Conservation (phyloP, 2,888 invertebrate species). For the Thera britannica region DNA sequence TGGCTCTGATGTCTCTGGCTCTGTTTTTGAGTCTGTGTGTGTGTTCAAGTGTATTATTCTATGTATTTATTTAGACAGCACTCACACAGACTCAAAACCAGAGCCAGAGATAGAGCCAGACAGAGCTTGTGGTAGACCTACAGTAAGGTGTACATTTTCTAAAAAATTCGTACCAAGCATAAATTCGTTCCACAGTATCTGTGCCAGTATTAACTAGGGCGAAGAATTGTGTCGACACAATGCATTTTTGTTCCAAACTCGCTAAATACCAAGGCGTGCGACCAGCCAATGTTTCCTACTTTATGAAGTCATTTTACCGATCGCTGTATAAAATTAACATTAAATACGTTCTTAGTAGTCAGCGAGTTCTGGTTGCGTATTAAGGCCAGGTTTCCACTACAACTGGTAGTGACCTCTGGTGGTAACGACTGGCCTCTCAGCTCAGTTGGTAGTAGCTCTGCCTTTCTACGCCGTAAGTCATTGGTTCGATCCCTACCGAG, state of each 20-base stretch:
- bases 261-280: not conserved
- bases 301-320: slow-evolving; percentile 11
- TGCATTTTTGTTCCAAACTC: slow-evolving; percentile 2
- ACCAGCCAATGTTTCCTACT: not conserved
- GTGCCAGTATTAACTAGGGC: slow-evolving; percentile 2
- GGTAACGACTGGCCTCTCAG: too few species aligned
- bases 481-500: too few species aligned
- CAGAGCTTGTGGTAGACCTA: not conserved
- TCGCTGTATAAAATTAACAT: slow-evolving; percentile 27
- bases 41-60: too few species aligned
- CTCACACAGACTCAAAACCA: too few species aligned
- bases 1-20: too few species aligned
- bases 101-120: too few species aligned
- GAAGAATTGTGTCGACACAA: slow-evolving; percentile 2
- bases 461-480: too few species aligned
- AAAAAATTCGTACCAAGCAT: not conserved
- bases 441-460: too few species aligned
- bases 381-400: not conserved
- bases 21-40: too few species aligned
- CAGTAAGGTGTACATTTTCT: not conserved
- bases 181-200: not conserved
- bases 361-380: slow-evolving; percentile 17
- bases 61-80: too few species aligned
- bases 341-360: slow-evolving; percentile 22
- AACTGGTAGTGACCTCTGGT: not conserved